Evolutionary conservation across 2,888 invertebrate species (phyloP).

Genomic region (Eumerus sabulonum): DNA sequence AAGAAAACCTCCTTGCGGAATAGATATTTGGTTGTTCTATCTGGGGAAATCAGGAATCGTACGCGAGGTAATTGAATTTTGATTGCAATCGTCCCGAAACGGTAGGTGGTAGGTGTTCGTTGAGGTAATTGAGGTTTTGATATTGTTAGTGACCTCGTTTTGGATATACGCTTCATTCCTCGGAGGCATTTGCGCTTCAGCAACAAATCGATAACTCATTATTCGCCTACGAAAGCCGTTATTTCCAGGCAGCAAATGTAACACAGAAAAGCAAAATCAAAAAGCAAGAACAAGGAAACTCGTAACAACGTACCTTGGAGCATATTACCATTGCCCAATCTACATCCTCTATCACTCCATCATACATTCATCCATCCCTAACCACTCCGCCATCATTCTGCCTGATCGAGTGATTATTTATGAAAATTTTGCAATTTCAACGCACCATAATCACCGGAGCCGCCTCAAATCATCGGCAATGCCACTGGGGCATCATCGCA

Average conservation of each 20-base stretch:
- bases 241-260: no score
- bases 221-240: no score
- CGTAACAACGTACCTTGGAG: no score
- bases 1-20: background rate
- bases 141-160: no score
- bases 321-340: no score
- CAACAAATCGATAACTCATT: no score
- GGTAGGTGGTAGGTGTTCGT: background rate
- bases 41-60: conserved; percentile 28
- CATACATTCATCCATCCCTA: background rate
- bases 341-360: no score
- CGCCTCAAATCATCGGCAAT: conserved; percentile 26
- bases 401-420: conserved; percentile 17
- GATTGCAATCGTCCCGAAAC: background rate
- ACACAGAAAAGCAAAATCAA: no score
- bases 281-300: no score
- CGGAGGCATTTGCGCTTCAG: no score
- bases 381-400: background rate
- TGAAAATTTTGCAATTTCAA: conserved; percentile 52
- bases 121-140: no score
- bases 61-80: background rate
- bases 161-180: no score
- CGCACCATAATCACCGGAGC: conserved; percentile 27
- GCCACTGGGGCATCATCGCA: conserved; percentile 10
- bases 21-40: background rate